Conservation (phyloP, 35 echinoderm and acorn worm genomes). For the Diadema setosum region DNA sequence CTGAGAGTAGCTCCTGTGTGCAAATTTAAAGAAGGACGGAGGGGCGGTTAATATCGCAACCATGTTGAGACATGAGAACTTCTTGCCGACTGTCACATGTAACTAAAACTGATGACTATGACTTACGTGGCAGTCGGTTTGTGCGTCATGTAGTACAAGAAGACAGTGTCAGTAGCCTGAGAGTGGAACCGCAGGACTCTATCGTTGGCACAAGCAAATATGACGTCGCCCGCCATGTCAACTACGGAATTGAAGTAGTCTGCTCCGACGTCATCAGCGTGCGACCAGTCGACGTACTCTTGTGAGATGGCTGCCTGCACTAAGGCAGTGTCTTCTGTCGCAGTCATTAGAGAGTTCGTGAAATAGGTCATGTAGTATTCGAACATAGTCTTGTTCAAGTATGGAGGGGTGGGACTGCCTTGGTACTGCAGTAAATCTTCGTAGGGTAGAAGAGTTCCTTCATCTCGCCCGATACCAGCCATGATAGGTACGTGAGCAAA, state of each 20-base stretch:
- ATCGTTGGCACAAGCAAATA: conserved; percentile 41
- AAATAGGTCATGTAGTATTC: not conserved
- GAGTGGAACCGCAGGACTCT: conserved; percentile 22
- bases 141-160: conserved; percentile 31
- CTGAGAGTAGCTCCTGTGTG: not conserved
- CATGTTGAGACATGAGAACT: too few species aligned
- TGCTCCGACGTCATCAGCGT: conserved; percentile 40
- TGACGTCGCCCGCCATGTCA: conserved; percentile 33
- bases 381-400: not conserved
- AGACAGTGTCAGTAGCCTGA: conserved; percentile 13
- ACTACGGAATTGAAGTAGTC: conserved; percentile 50
- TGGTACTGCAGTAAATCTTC: not conserved
- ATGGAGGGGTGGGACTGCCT: not conserved
- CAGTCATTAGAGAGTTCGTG: not conserved
- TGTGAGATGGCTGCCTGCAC: conserved; percentile 45
- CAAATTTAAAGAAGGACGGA: not conserved
- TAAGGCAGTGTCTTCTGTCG: not conserved
- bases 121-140: conserved; percentile 3
- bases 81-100: too few species aligned
- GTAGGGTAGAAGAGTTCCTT: not conserved
- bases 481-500: not conserved
- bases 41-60: too few species aligned
- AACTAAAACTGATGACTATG: not conserved
- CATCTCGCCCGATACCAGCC: not conserved
- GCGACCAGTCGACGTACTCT: conserved; percentile 56